These are phyloP conservation scores for Argynnis bischoffii DNA, from an alignment of 2,888 invertebrate species.

Conservation along the genomic window DNA sequence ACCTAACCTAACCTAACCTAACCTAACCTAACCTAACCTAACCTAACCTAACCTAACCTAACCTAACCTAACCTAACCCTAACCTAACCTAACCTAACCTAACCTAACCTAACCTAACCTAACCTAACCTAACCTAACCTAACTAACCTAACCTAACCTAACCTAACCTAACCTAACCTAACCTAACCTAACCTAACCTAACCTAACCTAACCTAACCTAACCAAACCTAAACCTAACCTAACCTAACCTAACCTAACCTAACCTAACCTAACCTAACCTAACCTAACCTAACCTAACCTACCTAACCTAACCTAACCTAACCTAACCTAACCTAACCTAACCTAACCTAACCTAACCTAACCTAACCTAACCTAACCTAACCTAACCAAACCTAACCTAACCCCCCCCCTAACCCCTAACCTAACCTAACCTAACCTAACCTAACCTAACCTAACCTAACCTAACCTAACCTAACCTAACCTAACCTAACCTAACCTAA, in stretches of 20 bases:
- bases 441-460: conserved; percentile 36
- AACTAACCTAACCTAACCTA: conserved; percentile 45
- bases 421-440: conserved; percentile 35
- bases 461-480: conserved; percentile 36
- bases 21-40: conserved; percentile 30
- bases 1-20: conserved; percentile 37
- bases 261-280: conserved; percentile 39
- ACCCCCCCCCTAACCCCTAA: conserved; percentile 26
- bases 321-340: conserved; percentile 43
- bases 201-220: conserved; percentile 41
- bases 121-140: conserved; percentile 41
- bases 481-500: conserved; percentile 36
- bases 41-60: conserved; percentile 30
- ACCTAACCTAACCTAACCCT: conserved; percentile 25
- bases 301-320: conserved; percentile 45
- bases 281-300: conserved; percentile 39
- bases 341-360: conserved; percentile 38
- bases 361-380: conserved; percentile 39
- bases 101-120: conserved; percentile 44
- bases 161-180: conserved; percentile 43
- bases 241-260: conserved; percentile 44
- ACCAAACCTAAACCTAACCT: conserved; percentile 45
- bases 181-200: conserved; percentile 45
- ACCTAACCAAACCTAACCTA: conserved; percentile 33
- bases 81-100: conserved; percentile 40